Base-by-base conservation (phyloP, 2,888 invertebrate genomes). In the Dilophus febrilis region DNA sequence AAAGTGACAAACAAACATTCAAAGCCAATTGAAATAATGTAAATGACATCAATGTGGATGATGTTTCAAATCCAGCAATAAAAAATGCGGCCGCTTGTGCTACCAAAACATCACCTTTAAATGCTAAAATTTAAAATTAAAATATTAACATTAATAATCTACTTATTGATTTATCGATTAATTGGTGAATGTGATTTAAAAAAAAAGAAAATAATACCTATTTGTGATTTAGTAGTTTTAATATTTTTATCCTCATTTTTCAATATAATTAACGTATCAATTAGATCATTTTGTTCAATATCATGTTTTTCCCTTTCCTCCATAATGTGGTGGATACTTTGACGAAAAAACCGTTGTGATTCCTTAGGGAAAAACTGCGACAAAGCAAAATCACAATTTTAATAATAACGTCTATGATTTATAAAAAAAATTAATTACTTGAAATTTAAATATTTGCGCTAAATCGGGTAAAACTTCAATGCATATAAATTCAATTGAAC, bases 241-340 rank as follows among this genome's bases (percentile, higher is more conserved):
- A 10, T 19, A 13, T 35, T 16, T 17, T 33, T 33, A 16, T 32
- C 41, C 26, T 31, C 27, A 37, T 57, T 52, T 22, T 57, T 62
- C 6, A 68, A 43, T 2, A 58, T 55, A 28, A 70, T 51, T 10
- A 71, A 48, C 5, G 65, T 46, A 46, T 70, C 68, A 19, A 71
- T 59, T 1, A 70, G 55, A 29, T 65, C 61, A 33, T 59, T 56
- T 16, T 66, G 53, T 2, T 52, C 56, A 8, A 51, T 44, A 6
- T 62, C 62, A 2, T 57, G 54, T 28, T 53, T 48, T 36, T 61
- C 56, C 2, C 71, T 54, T 13, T 59, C 52, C 1, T 51, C 45
- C 32, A 69, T 57, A 1, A 64, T 61, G 18, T 60, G 55, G 50
- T 58, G 60, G 17, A 68, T 60, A 11, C 58, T 56, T 0, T 51